Conservation (phyloP, 2,888 invertebrate species). For the Patella caerulea region DNA sequence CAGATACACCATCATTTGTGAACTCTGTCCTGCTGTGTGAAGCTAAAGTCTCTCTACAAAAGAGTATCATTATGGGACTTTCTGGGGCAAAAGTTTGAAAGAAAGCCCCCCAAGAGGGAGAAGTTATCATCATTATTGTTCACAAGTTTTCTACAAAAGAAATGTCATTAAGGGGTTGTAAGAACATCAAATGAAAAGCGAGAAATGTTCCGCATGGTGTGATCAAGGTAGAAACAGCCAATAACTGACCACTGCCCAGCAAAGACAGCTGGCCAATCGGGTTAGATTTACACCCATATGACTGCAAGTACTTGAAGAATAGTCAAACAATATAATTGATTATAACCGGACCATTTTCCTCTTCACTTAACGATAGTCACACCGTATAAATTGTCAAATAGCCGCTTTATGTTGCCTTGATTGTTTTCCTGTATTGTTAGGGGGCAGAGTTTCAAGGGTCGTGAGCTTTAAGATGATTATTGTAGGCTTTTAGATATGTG, state of each 20-base stretch:
- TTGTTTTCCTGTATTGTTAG: conserved; percentile 9
- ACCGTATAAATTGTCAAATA: background rate
- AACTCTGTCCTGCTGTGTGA: no score
- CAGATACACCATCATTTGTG: no score
- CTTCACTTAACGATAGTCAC: conserved; percentile 12
- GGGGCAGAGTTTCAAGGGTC: conserved; percentile 5
- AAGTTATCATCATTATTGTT: background rate
- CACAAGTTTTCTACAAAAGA: conserved; percentile 1
- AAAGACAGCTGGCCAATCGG: conserved; percentile 10
- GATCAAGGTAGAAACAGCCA: conserved; percentile 6
- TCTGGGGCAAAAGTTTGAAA: background rate
- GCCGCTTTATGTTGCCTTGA: background rate
- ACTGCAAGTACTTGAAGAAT: background rate
- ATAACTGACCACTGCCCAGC: background rate
- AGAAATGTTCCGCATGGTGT: background rate
- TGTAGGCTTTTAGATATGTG: background rate
- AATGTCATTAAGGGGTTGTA: background rate
- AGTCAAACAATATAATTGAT: conserved; percentile 10
- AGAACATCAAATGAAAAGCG: conserved; percentile 9
- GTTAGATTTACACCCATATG: background rate
- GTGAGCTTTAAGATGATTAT: background rate
- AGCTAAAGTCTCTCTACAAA: no score
- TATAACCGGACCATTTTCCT: conserved; percentile 9
- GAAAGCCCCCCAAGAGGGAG: background rate
- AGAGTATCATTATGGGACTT: no score